Conservation (phyloP, 1,140 invertebrate genomes). For the Vanessa atalanta region DNA sequence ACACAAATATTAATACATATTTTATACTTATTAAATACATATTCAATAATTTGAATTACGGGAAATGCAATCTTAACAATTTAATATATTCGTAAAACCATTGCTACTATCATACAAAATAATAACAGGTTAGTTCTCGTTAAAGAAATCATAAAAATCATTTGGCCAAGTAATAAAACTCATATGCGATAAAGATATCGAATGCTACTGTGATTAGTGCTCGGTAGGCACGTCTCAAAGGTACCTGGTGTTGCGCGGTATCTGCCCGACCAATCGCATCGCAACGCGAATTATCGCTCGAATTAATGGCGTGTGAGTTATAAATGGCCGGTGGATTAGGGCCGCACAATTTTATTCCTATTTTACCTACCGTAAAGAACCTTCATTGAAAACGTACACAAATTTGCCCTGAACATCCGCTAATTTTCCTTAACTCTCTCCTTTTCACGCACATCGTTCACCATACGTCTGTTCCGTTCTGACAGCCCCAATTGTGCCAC, state of each 20-base stretch:
- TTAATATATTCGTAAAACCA: slow-evolving; percentile 2
- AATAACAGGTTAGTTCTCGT: slow-evolving; percentile 12
- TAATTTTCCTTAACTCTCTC: slow-evolving; percentile 68
- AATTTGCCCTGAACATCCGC: slow-evolving; percentile 72
- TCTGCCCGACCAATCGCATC: slow-evolving; percentile 67
- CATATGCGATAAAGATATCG: slow-evolving; percentile 53
- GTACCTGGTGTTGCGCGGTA: slow-evolving; percentile 53
- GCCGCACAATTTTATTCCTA: slow-evolving; percentile 76
- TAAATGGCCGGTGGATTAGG: slow-evolving; percentile 78
- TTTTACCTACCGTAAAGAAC: slow-evolving; percentile 78
- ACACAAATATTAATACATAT: not conserved
- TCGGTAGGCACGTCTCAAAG: slow-evolving; percentile 46
- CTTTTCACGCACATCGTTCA: slow-evolving; percentile 44
- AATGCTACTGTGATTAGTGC: slow-evolving; percentile 46
- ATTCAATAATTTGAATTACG: not conserved
- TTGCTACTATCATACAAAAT: slow-evolving; percentile 16
- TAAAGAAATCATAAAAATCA: slow-evolving; percentile 33
- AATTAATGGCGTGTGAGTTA: slow-evolving; percentile 80
- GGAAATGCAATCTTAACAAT: slow-evolving; percentile 14
- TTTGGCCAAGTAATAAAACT: slow-evolving; percentile 39
- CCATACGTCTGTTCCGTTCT: slow-evolving; percentile 54
- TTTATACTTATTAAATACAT: not conserved
- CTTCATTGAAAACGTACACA: slow-evolving; percentile 79
- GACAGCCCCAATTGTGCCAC: slow-evolving; percentile 62
- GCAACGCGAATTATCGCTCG: slow-evolving; percentile 75